These are phyloP conservation scores for Paratilapia polleni DNA, from an alignment of 2,113 vertebrate species.

Conservation along the genomic window DNA sequence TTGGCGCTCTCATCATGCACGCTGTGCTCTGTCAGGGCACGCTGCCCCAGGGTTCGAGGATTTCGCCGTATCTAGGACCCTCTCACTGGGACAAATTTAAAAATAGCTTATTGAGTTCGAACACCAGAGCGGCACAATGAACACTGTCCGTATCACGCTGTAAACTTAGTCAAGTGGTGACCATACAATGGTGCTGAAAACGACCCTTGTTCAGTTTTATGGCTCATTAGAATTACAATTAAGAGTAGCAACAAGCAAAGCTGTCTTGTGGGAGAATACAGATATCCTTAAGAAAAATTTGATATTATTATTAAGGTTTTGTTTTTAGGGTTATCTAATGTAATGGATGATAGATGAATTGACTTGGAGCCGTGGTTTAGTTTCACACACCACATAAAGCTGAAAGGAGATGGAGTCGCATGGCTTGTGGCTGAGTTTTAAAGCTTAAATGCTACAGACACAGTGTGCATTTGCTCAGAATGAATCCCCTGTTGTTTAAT, in stretches of 20 bases:
- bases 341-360: conserved; percentile 15
- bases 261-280: neutral
- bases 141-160: neutral
- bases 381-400: conserved; percentile 3
- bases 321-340: conserved; percentile 14
- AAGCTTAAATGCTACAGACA: neutral
- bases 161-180: neutral
- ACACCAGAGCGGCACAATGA: conserved; percentile 26
- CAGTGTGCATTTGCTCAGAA: neutral
- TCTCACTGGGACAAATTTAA: conserved; percentile 66
- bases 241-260: conserved; percentile 6
- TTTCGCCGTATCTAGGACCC: conserved; percentile 63
- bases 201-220: neutral
- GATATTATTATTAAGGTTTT: conserved; percentile 17
- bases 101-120: conserved; percentile 68
- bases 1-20: conserved; percentile 4
- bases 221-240: neutral
- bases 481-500: neutral
- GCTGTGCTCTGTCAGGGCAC: conserved; percentile 26
- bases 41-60: conserved; percentile 48
- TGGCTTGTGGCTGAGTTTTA: neutral
- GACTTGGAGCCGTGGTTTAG: conserved; percentile 2
- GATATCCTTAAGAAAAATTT: neutral
- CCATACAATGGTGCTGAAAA: neutral
- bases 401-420: conserved; percentile 4